Evolutionary conservation across 30 jellyfish, hydroid and myxozoan species (phyloP), one percentile per base, ranked within the genome.

Genomic region (Phacellophora camtschatica): DNA sequence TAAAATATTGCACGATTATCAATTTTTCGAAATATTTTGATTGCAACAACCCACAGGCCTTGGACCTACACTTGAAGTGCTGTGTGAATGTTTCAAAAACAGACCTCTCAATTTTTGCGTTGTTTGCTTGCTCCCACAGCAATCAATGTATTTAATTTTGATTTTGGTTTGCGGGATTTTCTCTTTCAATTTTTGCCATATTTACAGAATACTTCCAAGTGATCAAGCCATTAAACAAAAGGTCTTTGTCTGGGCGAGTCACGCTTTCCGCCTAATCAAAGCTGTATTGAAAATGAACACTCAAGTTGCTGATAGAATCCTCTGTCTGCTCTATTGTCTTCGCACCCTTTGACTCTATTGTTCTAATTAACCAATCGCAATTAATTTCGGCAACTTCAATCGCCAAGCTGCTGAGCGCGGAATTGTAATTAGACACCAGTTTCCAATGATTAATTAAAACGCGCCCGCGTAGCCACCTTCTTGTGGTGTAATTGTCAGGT

Each of bases 341-440:
- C 84, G 82, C 91, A 46, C 91, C 91, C 91, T 65, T 56, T 80
- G 91, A 80, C 83, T 80, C 91, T 80, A 80, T 80, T 80, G 91
- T 80, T 80, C 66, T 80, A 80, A 80, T 80, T 80, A 80, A 80
- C 91, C 91, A 80, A 80, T 80, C 71, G 80, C 91, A 80, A 80
- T 80, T 80, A 80, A 66, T 55, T 83, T 79, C 91, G 91, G 91
- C 50, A 13, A 27, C 77, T 80, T 80, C 91, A 80, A 66, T 80
- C 91, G 81, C 54, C 84, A 64, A 77, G 75, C 91, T 66, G 91
- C 91, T 80, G 91, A 48, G 91, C 84, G 66, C 84, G 30, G 91
- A 71, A 80, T 80, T 84, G 95, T 84, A 84, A 84, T 84, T 84
- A 84, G 95, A 84, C 95, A 84, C 95, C 95, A 72, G 87, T 72